Base-by-base conservation (phyloP, 1,140 invertebrate species). In the Megalopta genalis region DNA sequence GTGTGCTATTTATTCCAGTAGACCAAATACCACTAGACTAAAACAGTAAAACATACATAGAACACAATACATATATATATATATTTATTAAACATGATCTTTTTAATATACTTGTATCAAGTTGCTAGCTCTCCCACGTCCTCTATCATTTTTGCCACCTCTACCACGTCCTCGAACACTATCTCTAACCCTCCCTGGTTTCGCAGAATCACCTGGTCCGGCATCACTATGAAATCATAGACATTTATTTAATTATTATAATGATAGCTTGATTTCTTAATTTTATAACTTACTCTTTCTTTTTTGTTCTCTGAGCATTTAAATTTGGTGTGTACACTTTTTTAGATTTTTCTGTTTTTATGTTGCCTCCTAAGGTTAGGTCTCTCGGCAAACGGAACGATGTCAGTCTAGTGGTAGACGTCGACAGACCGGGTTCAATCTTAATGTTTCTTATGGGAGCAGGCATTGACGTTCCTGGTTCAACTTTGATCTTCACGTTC, bases 1-100 rank as follows among this genome's bases (percentile, higher is more conserved):
- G 42, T 66, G 67, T 18, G 21, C 85, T 84, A 7, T 75, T 73
- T 70, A 91, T 77, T 54, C 90, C 91, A 81, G 92, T 90, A 14
- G 91, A 92, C 84, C 92, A 93, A 14, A 93, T 73, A 78, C 92
- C 91, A 32, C 78, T 67, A 70, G 91, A 90, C 92, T 93, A 21
- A 32, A 63, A 65, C 57, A 89, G 83, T 54, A 60, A 77, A 70
- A 32, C 57, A 21, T 57, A 21, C 16, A 42, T 46, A 63, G 1
- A 46, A 46, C 10, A 65, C 65, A 16, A 63, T 62, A 42, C 3
- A n/a, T 16, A 4, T 12, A 54, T 42, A 12, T n/a, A 10, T 52
- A 67, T 27, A 3, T 73, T n/a, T 21, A 39, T 54, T 46, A 63
- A 0, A 39, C 54, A 12, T 14, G 18, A 54, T 12, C 57, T 67